Base-by-base conservation (phyloP, 2,113 vertebrate species). In the Axis porcinus region DNA sequence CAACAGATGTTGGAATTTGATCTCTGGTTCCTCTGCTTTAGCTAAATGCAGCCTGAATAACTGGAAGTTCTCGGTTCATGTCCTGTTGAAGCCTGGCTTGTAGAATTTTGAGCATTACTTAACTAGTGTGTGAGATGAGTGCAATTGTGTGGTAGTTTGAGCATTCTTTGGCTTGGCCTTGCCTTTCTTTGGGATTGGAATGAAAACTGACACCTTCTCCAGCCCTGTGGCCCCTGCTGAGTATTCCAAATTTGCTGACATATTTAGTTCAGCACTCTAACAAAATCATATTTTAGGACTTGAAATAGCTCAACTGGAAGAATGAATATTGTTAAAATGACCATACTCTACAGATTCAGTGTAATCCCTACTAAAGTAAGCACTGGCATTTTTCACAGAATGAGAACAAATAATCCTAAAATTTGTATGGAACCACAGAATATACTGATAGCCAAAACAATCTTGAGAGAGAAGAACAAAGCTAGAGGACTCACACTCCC, bases 1-100 rank as follows among this genome's bases (percentile, higher is more conserved):
- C n/a, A 40, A 3, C 0, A 0, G 67, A 12, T 12, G 2, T 6
- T 36, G 10, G n/a, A 23, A 74, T 25, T 74, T 74, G 67, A 74
- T 40, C 67, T 74, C 36, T 74, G 67, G 67, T 74, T 74, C 67
- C 67, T 74, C 19, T 74, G 67, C 36, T 36, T 74, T 40, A 74
- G n/a, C 67, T 25, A 74, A 74, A 40, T 74, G 36, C 1, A 25
- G 36, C 67, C 40, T 74, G 67, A 74, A 40, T 13, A 74, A 40
- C 67, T 74, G 67, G 21, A 74, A 40, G 1, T 25, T 74, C 21
- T 25, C 0, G 5, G 10, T 74, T 74, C 36, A 74, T 0, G 0
- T 40, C 6, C n/a, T 23, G 36, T 40, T 74, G 67, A 74, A 74
- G 67, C 67, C 36, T 40, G 21, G 67, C 21, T 40, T 74, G 5